Base-by-base conservation (phyloP, 2,888 invertebrate species). In the Ophioninae sp. region DNA sequence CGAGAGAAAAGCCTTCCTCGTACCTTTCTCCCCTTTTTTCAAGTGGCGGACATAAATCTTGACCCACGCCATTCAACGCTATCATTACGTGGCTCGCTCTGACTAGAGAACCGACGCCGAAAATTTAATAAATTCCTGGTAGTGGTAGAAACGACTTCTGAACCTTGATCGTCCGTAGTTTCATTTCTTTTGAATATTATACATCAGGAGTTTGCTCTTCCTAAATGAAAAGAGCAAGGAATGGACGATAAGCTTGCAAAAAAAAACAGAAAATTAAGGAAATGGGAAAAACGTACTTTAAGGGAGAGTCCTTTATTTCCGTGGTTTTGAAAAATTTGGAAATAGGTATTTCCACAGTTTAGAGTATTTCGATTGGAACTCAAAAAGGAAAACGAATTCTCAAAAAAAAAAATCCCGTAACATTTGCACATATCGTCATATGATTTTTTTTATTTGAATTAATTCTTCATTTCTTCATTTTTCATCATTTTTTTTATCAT, bases 111-210 rank as follows among this genome's bases (percentile, higher is more conserved):
- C 85, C 86, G 86, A 87, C 86, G 86, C 88, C 89, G 87, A 90
- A 90, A 91, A 90, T 91, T 90, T 90, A 91, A 91, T 90, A 89
- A 90, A 90, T 91, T 91, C 91, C 86, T 82, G 82, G 91, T 90
- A 91, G 86, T 82, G 67, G 76, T 64, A 78, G 65, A 81, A 67
- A 58, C 64, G 51, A 78, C 84, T 79, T 79, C 76, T 67, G 76
- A 51, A 68, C 72, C 72, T 72, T 72, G 74, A 76, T 84, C 78
- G 64, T 68, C 81, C 79, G 58, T 67, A 76, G 72, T 83, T 79
- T 81, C 78, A 64, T 64, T 78, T 30, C 67, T 79, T 68, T 73
- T 79, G 22, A 67, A 76, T 73, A 68, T 79, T 75, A 74, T 59
- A 59, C 22, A 59, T 59, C 7, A 22, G 20, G 17, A 51, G 51